Conservation (phyloP, 2,797 vertebrate genomes). For the Phalanger gymnotis region DNA sequence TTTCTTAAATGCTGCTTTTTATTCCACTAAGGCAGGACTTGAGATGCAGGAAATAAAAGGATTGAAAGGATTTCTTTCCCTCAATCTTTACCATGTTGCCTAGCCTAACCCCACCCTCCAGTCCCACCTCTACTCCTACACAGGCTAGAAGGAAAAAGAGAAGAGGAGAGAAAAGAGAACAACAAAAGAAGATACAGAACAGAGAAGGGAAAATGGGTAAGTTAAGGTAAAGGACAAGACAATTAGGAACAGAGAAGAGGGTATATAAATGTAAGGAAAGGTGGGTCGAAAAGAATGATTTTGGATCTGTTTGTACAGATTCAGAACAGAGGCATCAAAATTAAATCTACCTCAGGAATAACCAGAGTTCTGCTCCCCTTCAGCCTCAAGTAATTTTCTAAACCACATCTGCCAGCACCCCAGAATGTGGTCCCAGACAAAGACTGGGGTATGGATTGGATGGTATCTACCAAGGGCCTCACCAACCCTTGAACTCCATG, state of each 20-base stretch:
- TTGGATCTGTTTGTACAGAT: background rate
- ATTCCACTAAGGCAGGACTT: background rate
- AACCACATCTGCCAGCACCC: background rate
- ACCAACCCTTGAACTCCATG: background rate
- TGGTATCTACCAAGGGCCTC: conserved; percentile 31
- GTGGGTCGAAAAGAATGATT: background rate
- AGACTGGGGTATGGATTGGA: background rate
- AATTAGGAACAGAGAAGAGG: background rate
- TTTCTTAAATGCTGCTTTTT: background rate
- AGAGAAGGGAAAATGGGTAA: background rate
- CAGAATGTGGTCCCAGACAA: no score
- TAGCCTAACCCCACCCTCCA: background rate
- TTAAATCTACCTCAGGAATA: background rate
- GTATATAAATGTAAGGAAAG: background rate
- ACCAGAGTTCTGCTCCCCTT: background rate
- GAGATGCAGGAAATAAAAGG: background rate
- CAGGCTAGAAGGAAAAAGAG: background rate
- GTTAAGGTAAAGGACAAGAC: background rate
- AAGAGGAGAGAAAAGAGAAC: background rate
- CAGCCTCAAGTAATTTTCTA: background rate
- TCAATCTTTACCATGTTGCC: background rate
- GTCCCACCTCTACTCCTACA: background rate
- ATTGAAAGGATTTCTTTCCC: background rate
- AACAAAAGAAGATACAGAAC: background rate
- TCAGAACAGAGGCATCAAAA: background rate